Evolutionary conservation across 2,888 invertebrate genomes (phyloP).

Genomic region (Eledona agricola): DNA sequence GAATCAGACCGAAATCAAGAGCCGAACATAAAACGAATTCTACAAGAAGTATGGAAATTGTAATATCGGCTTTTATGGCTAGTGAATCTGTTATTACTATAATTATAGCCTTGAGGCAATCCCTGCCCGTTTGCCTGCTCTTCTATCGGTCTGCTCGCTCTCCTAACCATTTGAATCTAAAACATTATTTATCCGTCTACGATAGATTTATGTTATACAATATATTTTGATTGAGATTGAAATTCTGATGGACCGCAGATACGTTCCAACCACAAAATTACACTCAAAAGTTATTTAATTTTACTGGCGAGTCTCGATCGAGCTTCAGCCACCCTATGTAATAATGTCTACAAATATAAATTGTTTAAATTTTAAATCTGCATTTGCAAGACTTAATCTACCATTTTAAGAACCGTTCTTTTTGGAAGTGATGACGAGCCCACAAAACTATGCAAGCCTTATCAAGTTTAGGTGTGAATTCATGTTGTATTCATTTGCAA

Average conservation of each 20-base stretch:
- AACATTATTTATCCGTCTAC: constrained; percentile 47
- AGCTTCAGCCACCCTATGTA: constrained; percentile 14
- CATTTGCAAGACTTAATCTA: too few relatives aligned
- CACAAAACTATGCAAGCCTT: too few relatives aligned
- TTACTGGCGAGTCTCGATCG: too few relatives aligned
- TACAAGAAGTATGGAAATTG: constrained; percentile 54
- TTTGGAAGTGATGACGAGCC: too few relatives aligned
- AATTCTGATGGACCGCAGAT: constrained; percentile 48
- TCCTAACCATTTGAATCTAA: constrained; percentile 35
- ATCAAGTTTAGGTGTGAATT: too few relatives aligned
- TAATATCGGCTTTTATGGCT: constrained; percentile 57
- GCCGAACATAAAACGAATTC: constrained; percentile 34
- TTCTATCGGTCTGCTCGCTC: constrained; percentile 32
- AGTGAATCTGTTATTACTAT: constrained; percentile 62
- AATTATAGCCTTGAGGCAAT: constrained; percentile 58
- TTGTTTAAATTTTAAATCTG: too few relatives aligned
- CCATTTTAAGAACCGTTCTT: too few relatives aligned
- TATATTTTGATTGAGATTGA: constrained; percentile 52
- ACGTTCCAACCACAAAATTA: constrained; percentile 48
- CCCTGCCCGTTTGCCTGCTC: constrained; percentile 57
- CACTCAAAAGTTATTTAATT: too few relatives aligned
- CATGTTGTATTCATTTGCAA: too few relatives aligned
- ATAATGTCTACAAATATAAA: constrained; percentile 31
- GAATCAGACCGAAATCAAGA: constrained; percentile 41
- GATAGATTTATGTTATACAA: constrained; percentile 46